These are phyloP conservation scores for Adoxophyes honmai DNA, from an alignment of 1,140 invertebrate genomes.

Conservation along the genomic window DNA sequence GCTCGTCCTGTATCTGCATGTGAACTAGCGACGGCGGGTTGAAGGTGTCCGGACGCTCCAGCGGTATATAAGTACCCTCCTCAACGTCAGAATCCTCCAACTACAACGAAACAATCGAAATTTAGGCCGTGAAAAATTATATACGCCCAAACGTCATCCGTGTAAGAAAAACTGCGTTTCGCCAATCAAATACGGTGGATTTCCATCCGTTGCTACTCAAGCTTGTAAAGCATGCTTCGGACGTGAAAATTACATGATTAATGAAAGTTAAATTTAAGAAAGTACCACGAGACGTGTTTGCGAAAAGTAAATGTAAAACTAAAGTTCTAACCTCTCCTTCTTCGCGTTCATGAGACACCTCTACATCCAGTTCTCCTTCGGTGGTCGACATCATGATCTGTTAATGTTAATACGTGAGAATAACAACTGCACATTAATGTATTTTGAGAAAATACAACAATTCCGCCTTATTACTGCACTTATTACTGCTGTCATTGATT, in stretches of 20 bases:
- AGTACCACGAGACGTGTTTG: not conserved
- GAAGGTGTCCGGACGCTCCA: slow-evolving; percentile 60
- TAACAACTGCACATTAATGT: slow-evolving; percentile 57
- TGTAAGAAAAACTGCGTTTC: slow-evolving; percentile 11
- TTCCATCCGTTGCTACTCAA: not conserved
- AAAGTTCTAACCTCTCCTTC: slow-evolving; percentile 63
- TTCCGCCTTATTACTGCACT: slow-evolving; percentile 42
- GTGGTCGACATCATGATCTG: slow-evolving; percentile 67
- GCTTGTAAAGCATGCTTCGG: too few relatives aligned
- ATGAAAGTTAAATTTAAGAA: not conserved
- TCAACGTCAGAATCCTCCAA: slow-evolving; percentile 70
- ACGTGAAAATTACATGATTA: not conserved
- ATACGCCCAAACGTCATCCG: slow-evolving; percentile 4
- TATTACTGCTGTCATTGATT: slow-evolving; percentile 11
- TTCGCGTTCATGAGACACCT: slow-evolving; percentile 58
- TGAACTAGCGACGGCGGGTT: slow-evolving; percentile 66
- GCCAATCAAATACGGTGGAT: not conserved
- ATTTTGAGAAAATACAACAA: slow-evolving; percentile 42
- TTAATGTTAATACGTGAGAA: slow-evolving; percentile 28
- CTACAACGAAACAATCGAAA: slow-evolving; percentile 39
- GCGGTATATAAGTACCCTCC: slow-evolving; percentile 63
- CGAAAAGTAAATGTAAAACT: slow-evolving; percentile 25
- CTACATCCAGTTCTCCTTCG: slow-evolving; percentile 67
- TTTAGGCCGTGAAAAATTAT: slow-evolving; percentile 6
- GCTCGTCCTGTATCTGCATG: slow-evolving; percentile 71